These are phyloP conservation scores for Scaptomyza tumidula DNA, from an alignment of 2,888 invertebrate species.

Conservation along the genomic window DNA sequence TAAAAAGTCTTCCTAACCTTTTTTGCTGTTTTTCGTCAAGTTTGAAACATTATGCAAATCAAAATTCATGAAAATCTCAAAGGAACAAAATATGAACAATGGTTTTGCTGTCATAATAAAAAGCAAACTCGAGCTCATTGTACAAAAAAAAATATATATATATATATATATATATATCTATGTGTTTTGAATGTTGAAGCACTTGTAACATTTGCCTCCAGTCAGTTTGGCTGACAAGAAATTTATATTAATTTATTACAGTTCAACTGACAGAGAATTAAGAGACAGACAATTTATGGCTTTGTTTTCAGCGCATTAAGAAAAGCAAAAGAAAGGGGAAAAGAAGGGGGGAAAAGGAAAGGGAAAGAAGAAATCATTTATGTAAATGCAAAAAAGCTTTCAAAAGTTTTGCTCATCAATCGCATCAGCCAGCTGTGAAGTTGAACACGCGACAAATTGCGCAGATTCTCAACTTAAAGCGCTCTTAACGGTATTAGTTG, in stretches of 20 bases:
- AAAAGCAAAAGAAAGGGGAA: slow-evolving; percentile 3
- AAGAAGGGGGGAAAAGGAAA: background rate
- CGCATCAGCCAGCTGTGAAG: slow-evolving; percentile 9
- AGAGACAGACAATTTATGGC: slow-evolving; percentile 82
- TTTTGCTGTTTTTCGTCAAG: background rate
- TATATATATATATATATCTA: background rate
- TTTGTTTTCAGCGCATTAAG: slow-evolving; percentile 81
- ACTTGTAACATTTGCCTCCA: slow-evolving; percentile 48
- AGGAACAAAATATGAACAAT: slow-evolving; percentile 31
- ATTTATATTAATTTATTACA: slow-evolving; percentile 84
- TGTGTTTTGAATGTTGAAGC: slow-evolving; percentile 8
- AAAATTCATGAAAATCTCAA: slow-evolving; percentile 27
- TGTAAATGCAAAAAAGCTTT: slow-evolving; percentile 61
- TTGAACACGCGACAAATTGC: slow-evolving; percentile 24
- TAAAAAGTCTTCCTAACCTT: background rate
- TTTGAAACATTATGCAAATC: slow-evolving; percentile 31
- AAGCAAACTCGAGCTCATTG: slow-evolving; percentile 20
- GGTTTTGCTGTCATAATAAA: slow-evolving; percentile 20
- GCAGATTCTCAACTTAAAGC: slow-evolving; percentile 16
- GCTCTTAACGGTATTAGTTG: slow-evolving; percentile 13
- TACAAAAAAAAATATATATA: background rate
- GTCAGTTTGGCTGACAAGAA: slow-evolving; percentile 77
- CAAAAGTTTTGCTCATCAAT: slow-evolving; percentile 37
- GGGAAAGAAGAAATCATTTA: slow-evolving; percentile 62
- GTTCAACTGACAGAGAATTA: slow-evolving; percentile 83